phyloP scores from a whole-genome alignment of 1,140 invertebrate species.

The Drosophila repleta region DNA sequence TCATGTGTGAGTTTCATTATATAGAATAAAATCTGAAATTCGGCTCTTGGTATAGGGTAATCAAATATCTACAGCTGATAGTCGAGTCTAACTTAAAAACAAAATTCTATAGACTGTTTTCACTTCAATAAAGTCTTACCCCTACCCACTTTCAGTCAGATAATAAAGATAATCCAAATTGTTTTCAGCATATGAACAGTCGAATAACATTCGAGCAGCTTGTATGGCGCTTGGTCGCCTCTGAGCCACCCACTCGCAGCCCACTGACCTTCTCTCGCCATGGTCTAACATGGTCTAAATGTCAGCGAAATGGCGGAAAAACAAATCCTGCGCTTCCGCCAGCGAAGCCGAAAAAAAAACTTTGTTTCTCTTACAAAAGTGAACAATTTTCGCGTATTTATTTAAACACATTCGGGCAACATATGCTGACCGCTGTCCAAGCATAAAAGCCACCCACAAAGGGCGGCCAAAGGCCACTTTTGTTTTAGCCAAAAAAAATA shows the following conservation, averaged over 20 bases:
- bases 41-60: too few species aligned
- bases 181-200: not conserved
- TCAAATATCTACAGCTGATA: too few species aligned
- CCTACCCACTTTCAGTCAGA: too few species aligned
- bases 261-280: constrained; percentile 73
- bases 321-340: constrained; percentile 77
- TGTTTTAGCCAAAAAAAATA: constrained; percentile 46
- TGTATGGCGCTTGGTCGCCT: not conserved
- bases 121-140: too few species aligned
- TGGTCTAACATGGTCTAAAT: constrained; percentile 73
- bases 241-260: constrained; percentile 33
- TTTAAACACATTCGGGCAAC: constrained; percentile 78
- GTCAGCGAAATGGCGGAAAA: constrained; percentile 79
- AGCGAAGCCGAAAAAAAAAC: constrained; percentile 25
- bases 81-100: too few species aligned
- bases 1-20: too few species aligned
- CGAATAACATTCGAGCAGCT: not conserved
- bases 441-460: constrained; percentile 14
- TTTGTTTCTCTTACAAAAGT: constrained; percentile 63
- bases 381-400: constrained; percentile 78
- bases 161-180: not conserved
- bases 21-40: too few species aligned
- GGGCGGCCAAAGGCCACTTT: constrained; percentile 40
- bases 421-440: constrained; percentile 64
- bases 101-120: too few species aligned